These are phyloP conservation scores for Microtus richardsoni DNA, from an alignment of 2,113 vertebrate species.

Conservation along the genomic window DNA sequence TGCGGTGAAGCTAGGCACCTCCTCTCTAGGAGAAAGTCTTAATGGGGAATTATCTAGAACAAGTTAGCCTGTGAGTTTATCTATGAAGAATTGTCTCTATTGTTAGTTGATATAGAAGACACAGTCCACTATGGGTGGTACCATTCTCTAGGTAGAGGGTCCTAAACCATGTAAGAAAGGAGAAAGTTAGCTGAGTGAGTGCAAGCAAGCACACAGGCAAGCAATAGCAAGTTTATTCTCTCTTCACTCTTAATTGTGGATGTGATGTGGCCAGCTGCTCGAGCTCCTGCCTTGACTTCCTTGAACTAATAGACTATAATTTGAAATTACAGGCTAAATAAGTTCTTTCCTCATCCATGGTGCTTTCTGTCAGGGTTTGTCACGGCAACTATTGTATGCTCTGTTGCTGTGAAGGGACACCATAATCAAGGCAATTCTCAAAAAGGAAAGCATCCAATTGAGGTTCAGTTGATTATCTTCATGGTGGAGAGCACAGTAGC, in stretches of 20 bases:
- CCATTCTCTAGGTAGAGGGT: neutral
- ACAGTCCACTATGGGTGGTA: neutral
- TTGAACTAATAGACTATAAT: neutral
- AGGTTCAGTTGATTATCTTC: neutral
- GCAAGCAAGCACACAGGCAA: neutral
- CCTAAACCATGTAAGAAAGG: neutral
- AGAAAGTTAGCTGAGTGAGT: neutral
- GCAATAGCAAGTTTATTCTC: neutral
- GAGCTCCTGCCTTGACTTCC: neutral
- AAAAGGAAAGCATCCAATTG: neutral
- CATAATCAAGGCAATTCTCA: neutral
- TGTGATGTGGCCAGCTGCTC: neutral
- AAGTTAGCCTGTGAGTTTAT: neutral
- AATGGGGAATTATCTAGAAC: neutral
- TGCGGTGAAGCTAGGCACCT: neutral
- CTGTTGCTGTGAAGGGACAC: neutral
- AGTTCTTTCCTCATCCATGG: neutral
- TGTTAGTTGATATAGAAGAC: neutral
- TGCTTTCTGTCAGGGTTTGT: neutral
- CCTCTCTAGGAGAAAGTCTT: neutral
- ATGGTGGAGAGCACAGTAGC: neutral
- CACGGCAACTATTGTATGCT: neutral
- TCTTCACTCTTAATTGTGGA: neutral
- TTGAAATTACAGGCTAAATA: neutral
- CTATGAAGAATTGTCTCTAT: neutral